A percentile compares a stretch with the other conserved stretches of the same genome.
Evolutionary conservation across 2,113 vertebrate species (phyloP).

Genomic region (Epinephelus fuscoguttatus): DNA sequence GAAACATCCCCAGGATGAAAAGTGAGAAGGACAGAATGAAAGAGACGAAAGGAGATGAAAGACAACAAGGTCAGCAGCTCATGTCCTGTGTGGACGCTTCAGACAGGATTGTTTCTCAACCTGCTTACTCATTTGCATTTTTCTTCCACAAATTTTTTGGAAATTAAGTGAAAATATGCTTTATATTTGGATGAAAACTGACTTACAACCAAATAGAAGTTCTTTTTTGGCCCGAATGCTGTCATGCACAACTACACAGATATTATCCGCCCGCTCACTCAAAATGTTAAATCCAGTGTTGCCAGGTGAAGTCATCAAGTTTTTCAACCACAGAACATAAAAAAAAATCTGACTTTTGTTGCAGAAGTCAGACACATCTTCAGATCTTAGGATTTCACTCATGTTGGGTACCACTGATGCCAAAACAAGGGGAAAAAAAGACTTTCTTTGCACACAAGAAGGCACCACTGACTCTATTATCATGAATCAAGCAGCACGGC

Average conservation of each 20-base stretch:
- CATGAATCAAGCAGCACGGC: too few relatives aligned
- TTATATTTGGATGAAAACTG: too few relatives aligned
- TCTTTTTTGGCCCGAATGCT: too few relatives aligned
- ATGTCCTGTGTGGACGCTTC: not conserved
- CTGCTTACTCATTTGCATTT: not conserved
- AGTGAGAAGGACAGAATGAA: not conserved
- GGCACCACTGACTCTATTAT: too few relatives aligned
- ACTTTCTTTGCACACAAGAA: too few relatives aligned
- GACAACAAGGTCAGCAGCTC: not conserved
- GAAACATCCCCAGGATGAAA: not conserved
- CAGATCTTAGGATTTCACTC: not conserved
- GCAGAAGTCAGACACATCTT: not conserved
- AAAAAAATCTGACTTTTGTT: not conserved
- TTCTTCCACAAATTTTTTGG: not conserved
- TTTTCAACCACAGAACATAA: not conserved
- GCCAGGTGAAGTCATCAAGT: not conserved
- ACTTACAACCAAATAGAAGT: too few relatives aligned
- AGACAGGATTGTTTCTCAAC: not conserved
- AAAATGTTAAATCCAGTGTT: not conserved
- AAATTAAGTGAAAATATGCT: not conserved
- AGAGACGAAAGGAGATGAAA: not conserved
- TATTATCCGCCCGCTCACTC: not conserved
- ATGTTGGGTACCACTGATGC: too few relatives aligned
- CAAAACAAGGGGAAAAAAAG: too few relatives aligned
- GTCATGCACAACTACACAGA: not conserved